Evolutionary conservation across 2,113 vertebrate species (phyloP), one percentile per base, ranked within the genome.

Genomic region (Oplegnathus fasciatus): DNA sequence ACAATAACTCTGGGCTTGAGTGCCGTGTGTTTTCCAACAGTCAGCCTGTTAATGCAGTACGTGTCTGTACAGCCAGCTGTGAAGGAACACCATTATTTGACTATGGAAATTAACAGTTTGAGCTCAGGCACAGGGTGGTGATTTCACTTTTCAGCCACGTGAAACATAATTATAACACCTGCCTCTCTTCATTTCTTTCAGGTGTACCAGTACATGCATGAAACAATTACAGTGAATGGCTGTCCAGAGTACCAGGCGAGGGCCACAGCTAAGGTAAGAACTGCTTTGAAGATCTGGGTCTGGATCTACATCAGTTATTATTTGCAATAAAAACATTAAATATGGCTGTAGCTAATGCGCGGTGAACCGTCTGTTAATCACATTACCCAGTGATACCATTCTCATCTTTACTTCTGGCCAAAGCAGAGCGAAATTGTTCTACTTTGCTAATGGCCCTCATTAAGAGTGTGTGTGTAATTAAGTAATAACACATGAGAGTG

Each of bases 151-250:
- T 64, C 32, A 74, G 9, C 69, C 28, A 17, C 34, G 10, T 66
- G 60, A 73, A 66, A 37, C 66, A 46, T 60, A 77, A 85, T 81
- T 71, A n/a, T 28, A 81, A 74, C 54, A 42, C 32, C 28, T 20
- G 34, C 44, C 58, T 82, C 62, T 87, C 58, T 84, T 73, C 90
- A 81, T 94, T 83, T 95, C 52, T 94, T 95, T 88, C 95, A 99
- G 98, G 98, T 99, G 62, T 99, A 99, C 95, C 98, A 99, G 92
- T 99, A 99, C 88, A 99, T 99, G 98, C 98, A 99, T 88, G 98
- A 99, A 97, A 99, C 98, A 67, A 99, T 99, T 90, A 98, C 97
- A 75, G 97, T 99, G 91, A 99, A 98, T 91, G 98, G 98, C 93
- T 99, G 98, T 86, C 97, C 98, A 0, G 98, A 99, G 89, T 99